phyloP scores from a whole-genome alignment of 2,113 vertebrate species.

The Epinephelus cyanopodus region DNA sequence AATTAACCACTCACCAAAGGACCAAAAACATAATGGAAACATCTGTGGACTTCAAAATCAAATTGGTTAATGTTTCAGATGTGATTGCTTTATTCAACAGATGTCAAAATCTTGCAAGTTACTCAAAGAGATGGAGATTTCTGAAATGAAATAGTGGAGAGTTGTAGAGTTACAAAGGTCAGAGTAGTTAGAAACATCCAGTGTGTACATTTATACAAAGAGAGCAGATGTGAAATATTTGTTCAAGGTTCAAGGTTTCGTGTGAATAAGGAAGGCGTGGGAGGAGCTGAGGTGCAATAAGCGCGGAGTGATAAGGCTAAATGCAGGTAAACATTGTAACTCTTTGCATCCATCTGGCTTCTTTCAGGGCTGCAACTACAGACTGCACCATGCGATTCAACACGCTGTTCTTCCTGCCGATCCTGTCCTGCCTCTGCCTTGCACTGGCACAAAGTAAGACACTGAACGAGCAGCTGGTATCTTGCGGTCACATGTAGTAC shows the following conservation, averaged over 20 bases:
- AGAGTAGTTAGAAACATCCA: not conserved
- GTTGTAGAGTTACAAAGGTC: not conserved
- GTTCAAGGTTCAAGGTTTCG: slow-evolving; percentile 48
- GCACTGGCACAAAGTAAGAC: slow-evolving; percentile 78
- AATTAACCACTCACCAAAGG: not conserved
- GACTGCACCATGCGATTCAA: slow-evolving; percentile 74
- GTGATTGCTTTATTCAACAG: not conserved
- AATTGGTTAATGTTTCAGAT: not conserved
- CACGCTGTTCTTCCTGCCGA: slow-evolving; percentile 58
- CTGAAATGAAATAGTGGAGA: not conserved
- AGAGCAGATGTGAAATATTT: not conserved
- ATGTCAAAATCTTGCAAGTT: not conserved
- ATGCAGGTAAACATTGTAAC: slow-evolving; percentile 2
- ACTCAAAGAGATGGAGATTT: not conserved
- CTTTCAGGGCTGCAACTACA: slow-evolving; percentile 30
- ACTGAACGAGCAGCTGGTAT: not conserved
- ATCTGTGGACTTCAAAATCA: not conserved
- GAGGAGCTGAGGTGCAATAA: not conserved
- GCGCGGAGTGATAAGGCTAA: slow-evolving; percentile 43
- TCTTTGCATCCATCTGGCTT: not conserved
- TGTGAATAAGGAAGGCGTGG: not conserved
- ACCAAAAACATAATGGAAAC: not conserved
- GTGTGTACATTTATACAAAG: not conserved
- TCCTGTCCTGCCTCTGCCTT: slow-evolving; percentile 65
- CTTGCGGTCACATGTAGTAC: not conserved